Percentiles rank a stretch among this genome's conserved stretches.
Evolutionary conservation across 2,797 vertebrate genomes (phyloP).

Genomic region (Gila robusta): DNA sequence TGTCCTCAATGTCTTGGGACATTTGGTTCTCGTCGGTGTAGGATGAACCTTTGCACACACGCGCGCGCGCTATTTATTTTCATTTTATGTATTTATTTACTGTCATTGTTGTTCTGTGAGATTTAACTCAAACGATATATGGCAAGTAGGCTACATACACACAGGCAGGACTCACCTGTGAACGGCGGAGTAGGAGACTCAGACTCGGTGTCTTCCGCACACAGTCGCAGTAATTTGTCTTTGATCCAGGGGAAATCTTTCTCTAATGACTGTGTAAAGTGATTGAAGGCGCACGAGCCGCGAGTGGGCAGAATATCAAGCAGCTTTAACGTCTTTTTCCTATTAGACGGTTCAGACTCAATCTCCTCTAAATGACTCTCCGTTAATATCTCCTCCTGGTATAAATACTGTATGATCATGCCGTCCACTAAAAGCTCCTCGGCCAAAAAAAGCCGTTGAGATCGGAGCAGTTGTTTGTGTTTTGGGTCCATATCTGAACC

Average conservation of each 20-base stretch:
- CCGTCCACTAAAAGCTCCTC: slow-evolving; percentile 87
- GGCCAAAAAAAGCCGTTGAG: slow-evolving; percentile 81
- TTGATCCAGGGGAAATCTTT: slow-evolving; percentile 88
- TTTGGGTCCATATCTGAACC: slow-evolving; percentile 81
- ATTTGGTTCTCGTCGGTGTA: not conserved
- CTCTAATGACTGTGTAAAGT: slow-evolving; percentile 84
- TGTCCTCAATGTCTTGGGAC: not conserved
- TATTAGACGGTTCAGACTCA: slow-evolving; percentile 80
- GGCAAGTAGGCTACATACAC: not conserved
- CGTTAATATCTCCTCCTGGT: slow-evolving; percentile 88
- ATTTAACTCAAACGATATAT: not conserved
- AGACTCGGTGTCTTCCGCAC: not conserved
- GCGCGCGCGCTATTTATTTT: not conserved
- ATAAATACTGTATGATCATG: slow-evolving; percentile 87
- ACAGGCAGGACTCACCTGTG: slow-evolving; percentile 14
- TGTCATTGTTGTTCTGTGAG: not conserved
- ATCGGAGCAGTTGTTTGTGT: slow-evolving; percentile 85
- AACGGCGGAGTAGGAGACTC: slow-evolving; percentile 9
- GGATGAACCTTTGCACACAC: not conserved
- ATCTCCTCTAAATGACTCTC: slow-evolving; percentile 86
- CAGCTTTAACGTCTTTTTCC: slow-evolving; percentile 81
- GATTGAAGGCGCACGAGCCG: slow-evolving; percentile 86
- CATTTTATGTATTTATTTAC: not conserved
- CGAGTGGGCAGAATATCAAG: slow-evolving; percentile 88
- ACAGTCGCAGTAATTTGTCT: slow-evolving; percentile 73